Percentiles rank a stretch among this genome's conserved stretches.
These are phyloP conservation scores for Lanistes nyassanus DNA, from an alignment of 1,140 invertebrate genomes.

Conservation along the genomic window DNA sequence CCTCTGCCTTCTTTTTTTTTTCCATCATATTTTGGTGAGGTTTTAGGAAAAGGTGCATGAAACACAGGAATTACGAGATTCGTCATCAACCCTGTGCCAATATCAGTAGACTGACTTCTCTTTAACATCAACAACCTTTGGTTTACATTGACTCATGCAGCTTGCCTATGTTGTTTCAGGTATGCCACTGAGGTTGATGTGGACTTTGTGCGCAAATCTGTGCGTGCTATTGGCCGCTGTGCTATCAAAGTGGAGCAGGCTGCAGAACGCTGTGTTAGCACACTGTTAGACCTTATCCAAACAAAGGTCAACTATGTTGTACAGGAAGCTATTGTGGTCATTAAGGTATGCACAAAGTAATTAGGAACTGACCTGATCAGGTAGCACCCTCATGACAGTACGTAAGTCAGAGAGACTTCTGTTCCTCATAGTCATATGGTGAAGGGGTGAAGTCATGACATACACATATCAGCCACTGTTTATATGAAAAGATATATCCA, in stretches of 20 bases:
- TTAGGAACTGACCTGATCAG: too few relatives aligned
- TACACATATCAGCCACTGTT: too few relatives aligned
- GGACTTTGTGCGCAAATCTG: conserved; percentile 96
- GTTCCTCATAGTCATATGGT: too few relatives aligned
- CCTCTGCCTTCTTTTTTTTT: too few relatives aligned
- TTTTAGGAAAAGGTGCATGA: too few relatives aligned
- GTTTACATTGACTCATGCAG: not conserved
- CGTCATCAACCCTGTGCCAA: not conserved
- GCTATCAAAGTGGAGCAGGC: conserved; percentile 99
- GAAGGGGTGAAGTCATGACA: too few relatives aligned
- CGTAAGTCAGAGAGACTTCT: too few relatives aligned
- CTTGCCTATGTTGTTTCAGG: conserved; percentile 52
- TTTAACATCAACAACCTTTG: not conserved
- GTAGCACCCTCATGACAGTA: too few relatives aligned
- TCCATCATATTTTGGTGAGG: too few relatives aligned
- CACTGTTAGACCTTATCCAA: conserved; percentile 98
- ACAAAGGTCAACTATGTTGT: conserved; percentile 99
- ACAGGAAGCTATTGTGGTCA: conserved; percentile 99
- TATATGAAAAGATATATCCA: too few relatives aligned
- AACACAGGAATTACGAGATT: not conserved
- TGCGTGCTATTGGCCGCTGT: conserved; percentile 97
- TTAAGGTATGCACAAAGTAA: conserved; percentile 75
- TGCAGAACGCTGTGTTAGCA: conserved; percentile 98
- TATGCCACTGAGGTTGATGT: conserved; percentile 99
- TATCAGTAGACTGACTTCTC: not conserved